Evolutionary conservation across 2,888 invertebrate genomes (phyloP), one percentile per base, ranked within the genome.

Genomic region (Bombylius major): DNA sequence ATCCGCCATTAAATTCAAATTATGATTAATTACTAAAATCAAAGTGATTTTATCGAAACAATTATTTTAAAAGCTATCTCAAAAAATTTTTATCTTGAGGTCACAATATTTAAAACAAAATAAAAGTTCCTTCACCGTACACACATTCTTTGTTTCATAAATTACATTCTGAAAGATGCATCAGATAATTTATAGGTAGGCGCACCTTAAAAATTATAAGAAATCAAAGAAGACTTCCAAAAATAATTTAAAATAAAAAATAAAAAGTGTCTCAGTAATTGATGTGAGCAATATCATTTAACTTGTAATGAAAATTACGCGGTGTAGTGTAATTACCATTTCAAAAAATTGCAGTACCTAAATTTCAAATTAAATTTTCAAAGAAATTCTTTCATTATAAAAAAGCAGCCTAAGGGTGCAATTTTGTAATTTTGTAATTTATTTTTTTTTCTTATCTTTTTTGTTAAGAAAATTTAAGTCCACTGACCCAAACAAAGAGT

Each of bases 271-370:
- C n/a, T 36, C 23, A 46, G 51, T 55, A 55, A 55, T 55, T 55
- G 23, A 23, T 51, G 47, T 32, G 36, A 51, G 51, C 51, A 51
- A 55, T 55, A 11, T 42, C 12, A 11, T 11, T 51, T 55, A 48
- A 55, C 50, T 55, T 42, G 50, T 14, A 51, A 55, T 51, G 39
- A 55, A 55, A 55, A 31, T 47, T 46, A 46, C 47, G 55, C 39
- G n/a, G 50, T 46, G 39, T 47, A 55, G 50, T 46, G 39, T 47
- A 55, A 51, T 50, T 50, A 36, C 50, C 50, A 47, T 51, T 39
- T 51, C 50, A 36, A 51, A 23, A 23, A 50, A 50, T 55, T 42
- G 12, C 11, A 42, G 11, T 42, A n/a, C n/a, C n/a, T n/a, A 42
- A 42, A 4, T 42, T 42, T 5, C 11, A 42, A 42, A 36, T 7